Conservation (phyloP, 2,797 vertebrate genomes). For the Acropternis orthonyx region DNA sequence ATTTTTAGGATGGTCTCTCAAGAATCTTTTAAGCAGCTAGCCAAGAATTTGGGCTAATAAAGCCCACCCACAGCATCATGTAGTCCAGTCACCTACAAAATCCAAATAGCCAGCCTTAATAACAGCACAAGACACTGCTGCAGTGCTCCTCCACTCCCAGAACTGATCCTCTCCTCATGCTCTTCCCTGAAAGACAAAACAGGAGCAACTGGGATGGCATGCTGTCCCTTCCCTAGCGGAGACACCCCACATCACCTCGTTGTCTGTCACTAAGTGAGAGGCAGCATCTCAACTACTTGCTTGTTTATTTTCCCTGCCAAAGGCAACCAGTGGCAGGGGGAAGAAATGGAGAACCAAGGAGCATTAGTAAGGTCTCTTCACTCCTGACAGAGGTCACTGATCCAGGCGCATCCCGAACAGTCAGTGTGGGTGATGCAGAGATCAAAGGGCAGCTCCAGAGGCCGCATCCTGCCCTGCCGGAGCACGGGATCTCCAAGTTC, state of each 20-base stretch:
- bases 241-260: neutral
- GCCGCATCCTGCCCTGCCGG: neutral
- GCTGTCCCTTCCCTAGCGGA: neutral
- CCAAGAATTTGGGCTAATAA: neutral
- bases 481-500: neutral
- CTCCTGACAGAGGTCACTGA: neutral
- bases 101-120: neutral
- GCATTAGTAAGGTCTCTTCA: neutral
- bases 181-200: neutral
- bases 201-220: neutral
- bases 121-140: neutral
- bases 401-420: neutral
- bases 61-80: neutral
- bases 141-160: neutral
- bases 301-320: neutral
- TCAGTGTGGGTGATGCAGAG: neutral
- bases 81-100: neutral
- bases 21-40: neutral
- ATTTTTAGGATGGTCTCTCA: conserved; percentile 3
- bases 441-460: neutral
- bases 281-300: neutral
- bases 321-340: neutral
- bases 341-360: neutral
- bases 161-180: rapidly evolving
- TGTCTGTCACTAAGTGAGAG: rapidly evolving